Evolutionary conservation across 1,140 invertebrate species (phyloP), one percentile per base, ranked within the genome.

Genomic region (Amyelois transitella): DNA sequence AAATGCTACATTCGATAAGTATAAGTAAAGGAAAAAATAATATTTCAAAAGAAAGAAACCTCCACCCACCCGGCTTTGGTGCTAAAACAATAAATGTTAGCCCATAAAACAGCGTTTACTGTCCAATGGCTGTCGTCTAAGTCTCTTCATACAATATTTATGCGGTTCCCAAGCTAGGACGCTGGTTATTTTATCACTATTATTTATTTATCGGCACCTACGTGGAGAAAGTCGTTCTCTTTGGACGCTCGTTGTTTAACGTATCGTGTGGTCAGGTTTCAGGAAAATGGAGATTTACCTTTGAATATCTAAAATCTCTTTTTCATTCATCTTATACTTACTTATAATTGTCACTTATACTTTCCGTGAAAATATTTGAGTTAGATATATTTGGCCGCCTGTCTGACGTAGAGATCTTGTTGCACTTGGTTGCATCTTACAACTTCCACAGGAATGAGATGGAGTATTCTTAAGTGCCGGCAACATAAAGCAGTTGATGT

Each of bases 121-220:
- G 69, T 76, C 71, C 75, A 67, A 74, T 74, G 65, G 69, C 62
- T 74, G 72, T 73, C 68, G 64, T 61, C 61, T 60, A 58, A 73
- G 64, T 69, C 68, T 69, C 64, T 78, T 82, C 74, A 81, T 82
- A 75, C 75, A 82, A 82, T 82, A 82, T 82, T 82, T 78, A 80
- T 77, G 58, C 64, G 70, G 55, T 43, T n/a, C 45, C 20, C 45
- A 25, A 38, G 17, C 22, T 24, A 28, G 51, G 18, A 10, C 45
- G 8, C 8, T 48, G 28, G 17, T 21, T n/a, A 6, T 45, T 53
- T 44, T 45, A 44, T 14, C 43, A 17, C 8, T 44, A 53, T 53
- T 53, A 24, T 53, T 44, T 53, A 53, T 53, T 53, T 53, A 53
- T 53, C 21, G 20, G 10, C 18, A 28, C 17, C 50, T 38, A 32